These are phyloP conservation scores for Paraplagusia blochii DNA, from an alignment of 2,113 vertebrate species.

Conservation along the genomic window DNA sequence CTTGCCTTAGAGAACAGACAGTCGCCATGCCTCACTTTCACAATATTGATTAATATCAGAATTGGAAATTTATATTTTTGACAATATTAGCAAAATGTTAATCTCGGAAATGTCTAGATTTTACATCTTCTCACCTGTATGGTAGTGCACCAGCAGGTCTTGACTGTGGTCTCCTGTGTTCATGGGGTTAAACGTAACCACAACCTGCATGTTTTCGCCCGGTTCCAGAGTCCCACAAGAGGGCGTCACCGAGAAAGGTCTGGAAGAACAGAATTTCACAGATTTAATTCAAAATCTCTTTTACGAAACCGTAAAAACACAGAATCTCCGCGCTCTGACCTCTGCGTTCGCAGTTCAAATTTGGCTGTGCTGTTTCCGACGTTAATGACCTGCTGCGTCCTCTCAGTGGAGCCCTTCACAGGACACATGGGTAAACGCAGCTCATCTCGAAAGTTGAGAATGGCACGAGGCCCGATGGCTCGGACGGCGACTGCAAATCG, in stretches of 20 bases:
- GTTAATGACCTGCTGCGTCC: constrained; percentile 80
- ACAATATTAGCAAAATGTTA: not conserved
- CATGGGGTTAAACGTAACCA: constrained; percentile 79
- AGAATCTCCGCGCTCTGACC: constrained; percentile 61
- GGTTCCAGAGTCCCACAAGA: constrained; percentile 71
- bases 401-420: constrained; percentile 80
- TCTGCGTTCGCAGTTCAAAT: constrained; percentile 74
- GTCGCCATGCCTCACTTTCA: no score
- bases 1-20: no score
- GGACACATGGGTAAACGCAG: constrained; percentile 78
- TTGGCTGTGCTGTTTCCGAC: constrained; percentile 74
- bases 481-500: constrained; percentile 80
- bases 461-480: constrained; percentile 77
- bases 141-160: constrained; percentile 77
- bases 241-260: constrained; percentile 83
- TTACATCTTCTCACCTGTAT: constrained; percentile 62
- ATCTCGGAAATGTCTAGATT: not conserved
- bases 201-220: constrained; percentile 78
- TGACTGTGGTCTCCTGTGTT: constrained; percentile 68
- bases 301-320: not conserved
- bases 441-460: constrained; percentile 84
- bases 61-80: no score
- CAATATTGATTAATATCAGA: no score
- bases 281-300: not conserved
- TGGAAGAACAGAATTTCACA: constrained; percentile 46